Evolutionary conservation across 2,113 vertebrate genomes (phyloP).

Genomic region (Erythrocercus mccallii): DNA sequence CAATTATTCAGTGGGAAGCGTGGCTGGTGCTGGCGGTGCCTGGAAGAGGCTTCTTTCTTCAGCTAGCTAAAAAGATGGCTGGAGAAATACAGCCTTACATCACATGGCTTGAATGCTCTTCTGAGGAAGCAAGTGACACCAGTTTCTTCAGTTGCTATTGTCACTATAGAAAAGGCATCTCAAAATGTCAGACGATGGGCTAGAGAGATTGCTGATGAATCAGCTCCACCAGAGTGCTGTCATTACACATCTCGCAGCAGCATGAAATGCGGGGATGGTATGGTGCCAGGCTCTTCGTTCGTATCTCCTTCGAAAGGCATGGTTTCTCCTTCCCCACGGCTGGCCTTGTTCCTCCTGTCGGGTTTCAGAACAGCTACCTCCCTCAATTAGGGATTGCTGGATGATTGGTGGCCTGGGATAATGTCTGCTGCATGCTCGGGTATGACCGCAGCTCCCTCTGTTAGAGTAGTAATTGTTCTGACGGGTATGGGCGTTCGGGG

Average conservation of each 20-base stretch:
- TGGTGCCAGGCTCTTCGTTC: neutral
- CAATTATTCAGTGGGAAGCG: rapidly evolving
- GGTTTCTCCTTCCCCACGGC: neutral
- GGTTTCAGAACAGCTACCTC: neutral
- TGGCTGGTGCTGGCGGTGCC: neutral
- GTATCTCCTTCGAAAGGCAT: neutral
- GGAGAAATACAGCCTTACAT: neutral
- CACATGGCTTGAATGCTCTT: neutral
- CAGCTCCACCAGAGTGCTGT: neutral
- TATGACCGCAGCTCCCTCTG: neutral
- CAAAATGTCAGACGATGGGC: neutral
- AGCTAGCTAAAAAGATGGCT: neutral
- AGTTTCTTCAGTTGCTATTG: neutral
- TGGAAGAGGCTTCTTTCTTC: neutral
- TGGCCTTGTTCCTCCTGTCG: neutral
- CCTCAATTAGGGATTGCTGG: neutral
- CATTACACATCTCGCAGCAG: neutral
- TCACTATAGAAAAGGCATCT: neutral
- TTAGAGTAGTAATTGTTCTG: neutral
- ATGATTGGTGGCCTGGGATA: neutral
- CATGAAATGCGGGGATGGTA: neutral
- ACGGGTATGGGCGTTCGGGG: rapidly evolving
- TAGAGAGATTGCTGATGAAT: neutral
- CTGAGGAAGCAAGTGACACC: neutral
- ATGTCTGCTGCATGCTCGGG: neutral